These are phyloP conservation scores for Brachyptera risi DNA, from an alignment of 2,888 invertebrate species.

Conservation along the genomic window DNA sequence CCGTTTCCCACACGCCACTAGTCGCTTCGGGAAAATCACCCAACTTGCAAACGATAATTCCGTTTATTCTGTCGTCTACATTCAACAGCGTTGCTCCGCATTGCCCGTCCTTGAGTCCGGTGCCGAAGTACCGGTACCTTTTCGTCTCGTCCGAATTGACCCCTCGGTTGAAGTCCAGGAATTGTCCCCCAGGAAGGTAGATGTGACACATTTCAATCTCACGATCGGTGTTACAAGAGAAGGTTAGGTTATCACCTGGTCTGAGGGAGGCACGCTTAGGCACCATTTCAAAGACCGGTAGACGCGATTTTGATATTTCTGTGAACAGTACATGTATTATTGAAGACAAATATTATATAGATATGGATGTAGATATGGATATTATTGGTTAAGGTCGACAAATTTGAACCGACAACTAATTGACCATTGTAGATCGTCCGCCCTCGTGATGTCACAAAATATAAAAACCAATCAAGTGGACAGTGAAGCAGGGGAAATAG, in stretches of 20 bases:
- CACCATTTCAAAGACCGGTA: constrained; percentile 2
- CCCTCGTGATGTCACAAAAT: no score
- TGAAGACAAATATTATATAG: no score
- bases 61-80: neutral
- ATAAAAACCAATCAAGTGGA: no score
- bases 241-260: neutral
- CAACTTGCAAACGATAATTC: constrained; percentile 10
- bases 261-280: neutral
- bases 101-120: constrained; percentile 6
- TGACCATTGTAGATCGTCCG: no score
- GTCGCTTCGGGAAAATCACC: neutral
- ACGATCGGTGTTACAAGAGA: constrained; percentile 4
- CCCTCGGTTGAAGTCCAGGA: constrained; percentile 14
- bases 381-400: no score
- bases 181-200: constrained; percentile 10
- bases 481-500: no score
- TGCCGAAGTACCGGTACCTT: neutral
- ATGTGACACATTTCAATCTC: constrained; percentile 12
- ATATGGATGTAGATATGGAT: no score
- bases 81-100: constrained; percentile 8
- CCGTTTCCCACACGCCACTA: constrained; percentile 12
- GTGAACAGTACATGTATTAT: no score
- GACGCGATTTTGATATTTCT: neutral
- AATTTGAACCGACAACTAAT: no score
- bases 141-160: neutral